Base-by-base conservation (phyloP, 2,888 invertebrate genomes). In the Agapetus fuscipes region DNA sequence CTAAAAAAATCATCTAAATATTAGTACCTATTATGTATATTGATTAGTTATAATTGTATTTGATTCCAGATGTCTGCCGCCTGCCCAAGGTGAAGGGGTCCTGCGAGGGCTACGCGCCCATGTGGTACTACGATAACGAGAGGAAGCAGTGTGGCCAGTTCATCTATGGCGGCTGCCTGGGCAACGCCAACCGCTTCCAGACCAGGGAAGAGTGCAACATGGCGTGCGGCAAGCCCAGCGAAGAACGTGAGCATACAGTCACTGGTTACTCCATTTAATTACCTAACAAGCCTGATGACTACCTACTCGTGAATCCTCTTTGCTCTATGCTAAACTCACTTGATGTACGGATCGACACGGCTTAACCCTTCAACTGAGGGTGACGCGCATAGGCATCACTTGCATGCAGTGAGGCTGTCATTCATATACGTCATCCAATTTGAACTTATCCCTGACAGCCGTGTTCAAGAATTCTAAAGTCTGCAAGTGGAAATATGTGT, bases 131-230 rank as follows among this genome's bases (percentile, higher is more conserved):
- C 59, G 86, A 94, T 59, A 58, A 70, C 1, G 75, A 76, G 1
- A 71, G 80, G 28, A 82, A 83, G 51, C 75, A 78, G 15, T 95
- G 94, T 57, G 73, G 78, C 3, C 86, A 85, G 56, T 96, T 96
- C 60, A 72, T 81, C 45, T 95, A 87, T 59, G 83, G 89, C 2
- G 94, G 94, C 2, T 95, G 95, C 57, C 79, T 90, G 39, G 95
- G 94, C 30, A 95, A 94, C 56, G 80, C 77, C 43, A 95, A 95
- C 61, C 80, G 83, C 55, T 95, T 91, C 58, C 78, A 83, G 46
- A 79, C 78, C 0, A 63, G 74, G 28, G 83, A 88, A 47, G 77
- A 83, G 33, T 94, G 94, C 56, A 77, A 82, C 54, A 59, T 72
- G 35, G 73, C 76, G 9, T 94, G 93, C 52, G 76, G 79, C 37